phyloP scores from a whole-genome alignment of 2,888 invertebrate genomes.

The Cistogaster globosa region DNA sequence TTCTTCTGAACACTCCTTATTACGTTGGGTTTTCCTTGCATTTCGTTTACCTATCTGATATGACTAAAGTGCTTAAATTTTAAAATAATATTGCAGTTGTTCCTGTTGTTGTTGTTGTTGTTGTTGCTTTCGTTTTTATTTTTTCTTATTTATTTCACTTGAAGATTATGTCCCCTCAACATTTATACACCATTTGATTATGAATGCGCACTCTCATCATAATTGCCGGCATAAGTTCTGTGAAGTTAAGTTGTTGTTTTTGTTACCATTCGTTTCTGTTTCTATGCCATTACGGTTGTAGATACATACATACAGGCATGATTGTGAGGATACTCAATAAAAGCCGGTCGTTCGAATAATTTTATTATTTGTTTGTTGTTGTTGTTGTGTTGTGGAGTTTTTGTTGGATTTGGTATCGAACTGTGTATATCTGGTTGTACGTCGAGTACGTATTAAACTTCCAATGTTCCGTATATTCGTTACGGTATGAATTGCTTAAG shows the following conservation, averaged over 20 bases:
- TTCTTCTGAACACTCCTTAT: constrained; percentile 4
- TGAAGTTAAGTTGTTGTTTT: constrained; percentile 66
- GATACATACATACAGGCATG: background rate
- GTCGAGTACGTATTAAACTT: constrained; percentile 33
- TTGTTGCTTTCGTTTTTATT: background rate
- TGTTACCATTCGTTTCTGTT: constrained; percentile 21
- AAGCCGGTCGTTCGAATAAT: constrained; percentile 56
- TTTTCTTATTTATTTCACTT: constrained; percentile 44
- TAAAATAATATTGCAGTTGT: constrained; percentile 56
- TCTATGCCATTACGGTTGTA: constrained; percentile 37
- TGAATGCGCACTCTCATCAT: constrained; percentile 71
- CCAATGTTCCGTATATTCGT: constrained; percentile 72
- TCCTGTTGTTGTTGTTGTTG: constrained; percentile 11
- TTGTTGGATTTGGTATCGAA: constrained; percentile 43
- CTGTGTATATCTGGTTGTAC: constrained; percentile 26
- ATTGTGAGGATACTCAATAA: constrained; percentile 40
- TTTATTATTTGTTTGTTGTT: constrained; percentile 52
- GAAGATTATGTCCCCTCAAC: constrained; percentile 52
- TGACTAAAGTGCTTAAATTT: constrained; percentile 69
- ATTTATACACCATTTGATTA: constrained; percentile 67
- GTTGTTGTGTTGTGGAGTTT: background rate
- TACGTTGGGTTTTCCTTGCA: background rate
- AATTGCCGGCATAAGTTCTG: constrained; percentile 73
- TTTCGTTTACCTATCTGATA: constrained; percentile 3
- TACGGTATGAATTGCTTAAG: constrained; percentile 70